Conservation (phyloP, 2,888 invertebrate species). For the Tiliacea citrago region DNA sequence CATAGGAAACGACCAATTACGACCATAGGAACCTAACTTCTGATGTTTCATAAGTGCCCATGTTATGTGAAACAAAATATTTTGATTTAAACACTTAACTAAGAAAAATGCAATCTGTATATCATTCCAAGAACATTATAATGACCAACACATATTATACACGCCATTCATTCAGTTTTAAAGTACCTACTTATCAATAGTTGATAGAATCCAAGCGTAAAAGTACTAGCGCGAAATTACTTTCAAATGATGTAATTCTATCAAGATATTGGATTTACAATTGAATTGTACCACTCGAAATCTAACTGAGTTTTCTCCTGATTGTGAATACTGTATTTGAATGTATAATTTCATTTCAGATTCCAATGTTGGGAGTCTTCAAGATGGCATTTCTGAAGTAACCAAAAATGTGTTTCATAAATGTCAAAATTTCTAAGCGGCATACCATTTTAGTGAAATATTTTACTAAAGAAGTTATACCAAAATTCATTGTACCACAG, state of each 20-base stretch:
- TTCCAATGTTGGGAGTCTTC: slow-evolving; percentile 20
- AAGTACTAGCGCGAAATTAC: slow-evolving; percentile 27
- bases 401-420: slow-evolving; percentile 1
- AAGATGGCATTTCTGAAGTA: background rate
- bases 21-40: too few species aligned
- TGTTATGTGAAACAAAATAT: too few species aligned
- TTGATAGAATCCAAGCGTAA: slow-evolving; percentile 10
- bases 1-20: too few species aligned
- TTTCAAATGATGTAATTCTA: slow-evolving; percentile 35
- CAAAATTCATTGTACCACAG: slow-evolving; percentile 8
- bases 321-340: slow-evolving; percentile 39
- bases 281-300: slow-evolving; percentile 39
- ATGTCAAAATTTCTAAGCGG: background rate
- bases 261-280: slow-evolving; percentile 46
- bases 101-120: background rate
- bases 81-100: background rate
- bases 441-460: background rate
- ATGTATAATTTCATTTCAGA: slow-evolving; percentile 19
- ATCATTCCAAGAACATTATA: background rate
- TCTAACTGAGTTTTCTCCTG: slow-evolving; percentile 26
- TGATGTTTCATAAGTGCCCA: too few species aligned
- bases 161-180: background rate
- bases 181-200: background rate
- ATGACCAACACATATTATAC: background rate
- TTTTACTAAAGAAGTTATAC: background rate